A percentile compares a stretch with the other conserved stretches of the same genome.
Evolutionary conservation across 2,888 invertebrate genomes (phyloP).

Genomic region (Drosophila bunnanda): DNA sequence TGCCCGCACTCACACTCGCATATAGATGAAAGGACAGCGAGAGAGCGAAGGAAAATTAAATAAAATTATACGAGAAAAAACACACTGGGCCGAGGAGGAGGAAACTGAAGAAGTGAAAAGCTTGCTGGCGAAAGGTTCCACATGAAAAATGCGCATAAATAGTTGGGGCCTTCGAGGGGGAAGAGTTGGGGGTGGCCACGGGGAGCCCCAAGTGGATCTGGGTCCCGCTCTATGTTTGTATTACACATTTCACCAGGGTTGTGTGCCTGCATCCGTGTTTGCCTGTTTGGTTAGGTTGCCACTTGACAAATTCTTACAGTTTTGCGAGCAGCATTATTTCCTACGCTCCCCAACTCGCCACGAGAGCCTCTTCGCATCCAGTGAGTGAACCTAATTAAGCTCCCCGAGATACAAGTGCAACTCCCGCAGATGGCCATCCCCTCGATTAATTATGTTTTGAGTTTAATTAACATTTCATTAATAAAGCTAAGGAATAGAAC

Average conservation of each 20-base stretch:
- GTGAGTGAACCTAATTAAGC: constrained; percentile 64
- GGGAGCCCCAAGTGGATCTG: constrained; percentile 34
- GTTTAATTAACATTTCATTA: not conserved
- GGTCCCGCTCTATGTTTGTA: constrained; percentile 38
- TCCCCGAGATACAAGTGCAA: constrained; percentile 22
- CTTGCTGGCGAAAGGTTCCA: constrained; percentile 53
- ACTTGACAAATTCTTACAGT: constrained; percentile 77
- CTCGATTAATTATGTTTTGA: not conserved
- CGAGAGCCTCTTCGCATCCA: constrained; percentile 61
- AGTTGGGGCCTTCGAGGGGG: constrained; percentile 49
- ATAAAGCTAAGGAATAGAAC: too few relatives aligned
- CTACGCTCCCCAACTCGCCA: constrained; percentile 54
- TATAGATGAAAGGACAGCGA: constrained; percentile 42
- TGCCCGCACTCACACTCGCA: constrained; percentile 18
- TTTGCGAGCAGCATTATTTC: constrained; percentile 66
- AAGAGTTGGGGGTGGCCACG: not conserved
- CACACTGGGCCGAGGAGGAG: constrained; percentile 20
- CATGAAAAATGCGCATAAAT: constrained; percentile 76
- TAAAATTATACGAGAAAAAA: constrained; percentile 70
- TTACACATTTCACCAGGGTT: constrained; percentile 49
- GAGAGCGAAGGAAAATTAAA: constrained; percentile 70
- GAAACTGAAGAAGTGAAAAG: constrained; percentile 39
- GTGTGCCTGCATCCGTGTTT: constrained; percentile 38
- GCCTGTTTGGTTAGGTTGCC: constrained; percentile 56
- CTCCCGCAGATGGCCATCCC: not conserved